These are phyloP conservation scores for Dicerorhinus sumatrensis DNA, from an alignment of 2,113 vertebrate species.

Conservation along the genomic window DNA sequence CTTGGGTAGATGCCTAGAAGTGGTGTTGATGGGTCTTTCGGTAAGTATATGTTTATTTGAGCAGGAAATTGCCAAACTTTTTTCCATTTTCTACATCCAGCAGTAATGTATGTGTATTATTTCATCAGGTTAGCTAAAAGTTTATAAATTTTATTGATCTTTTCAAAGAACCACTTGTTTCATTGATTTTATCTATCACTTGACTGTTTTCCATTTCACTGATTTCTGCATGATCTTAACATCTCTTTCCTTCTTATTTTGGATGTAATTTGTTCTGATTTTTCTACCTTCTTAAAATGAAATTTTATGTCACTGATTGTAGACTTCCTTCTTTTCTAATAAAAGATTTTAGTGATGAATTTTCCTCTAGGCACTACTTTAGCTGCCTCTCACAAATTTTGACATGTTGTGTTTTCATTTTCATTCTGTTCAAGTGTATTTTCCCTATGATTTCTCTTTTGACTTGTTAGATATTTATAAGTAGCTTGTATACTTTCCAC, in stretches of 20 bases:
- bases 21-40: not conserved
- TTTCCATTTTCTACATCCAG: not conserved
- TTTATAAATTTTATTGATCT: not conserved
- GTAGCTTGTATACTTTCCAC: not conserved
- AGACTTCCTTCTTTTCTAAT: not conserved
- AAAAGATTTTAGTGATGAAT: not conserved
- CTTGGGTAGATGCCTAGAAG: constrained; percentile 24
- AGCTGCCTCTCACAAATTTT: not conserved
- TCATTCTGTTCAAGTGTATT: not conserved
- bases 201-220: not conserved
- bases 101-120: not conserved
- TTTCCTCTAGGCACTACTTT: not conserved
- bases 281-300: not conserved
- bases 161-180: not conserved
- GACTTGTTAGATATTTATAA: not conserved
- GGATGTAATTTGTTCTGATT: not conserved
- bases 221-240: not conserved
- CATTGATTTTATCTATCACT: not conserved
- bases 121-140: not conserved
- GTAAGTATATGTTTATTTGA: constrained; percentile 10
- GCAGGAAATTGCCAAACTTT: not conserved
- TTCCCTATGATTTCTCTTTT: not conserved
- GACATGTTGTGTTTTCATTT: not conserved
- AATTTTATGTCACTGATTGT: not conserved
- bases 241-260: not conserved